Evolutionary conservation across 1,140 invertebrate species (phyloP), one percentile per base, ranked within the genome.

Genomic region (Protaetia brevitarsis): DNA sequence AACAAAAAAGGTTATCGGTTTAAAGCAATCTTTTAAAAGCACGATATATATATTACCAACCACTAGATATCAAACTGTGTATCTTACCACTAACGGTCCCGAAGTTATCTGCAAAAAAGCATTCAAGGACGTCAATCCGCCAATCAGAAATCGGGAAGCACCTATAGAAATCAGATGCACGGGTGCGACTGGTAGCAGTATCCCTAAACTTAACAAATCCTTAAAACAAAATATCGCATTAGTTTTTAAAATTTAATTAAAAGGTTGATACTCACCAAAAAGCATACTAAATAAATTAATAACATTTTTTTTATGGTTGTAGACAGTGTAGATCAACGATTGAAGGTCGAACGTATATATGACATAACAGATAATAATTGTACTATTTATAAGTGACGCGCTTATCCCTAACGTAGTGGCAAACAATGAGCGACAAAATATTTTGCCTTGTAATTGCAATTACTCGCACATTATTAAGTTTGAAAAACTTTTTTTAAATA

Each of bases 101-200:
- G 31, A 19, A n/a, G 31, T 30, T 21, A 62, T 16, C 19, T 62
- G 60, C 31, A 62, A 11, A 5, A 62, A 31, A 2, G 60, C 60
- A 2, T 62, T 11, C 23, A 62, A n/a, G 16, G 60, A 62, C 16
- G 60, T 30, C 23, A 62, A 62, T 21, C 27, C 27, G 13, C 60
- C 60, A 36, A 62, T 36, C n/a, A 34, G 60, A 36, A 62, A 27
- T n/a, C 60, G 34, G 3, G 60, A 30, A 34, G 27, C 60, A 30
- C 60, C 60, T 11, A 62, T 10, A 4, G 60, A 31, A 16, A 21
- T n/a, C 31, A 62, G 23, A 11, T 62, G 60, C 8, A 62, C 60
- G 23, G 29, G 60, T 34, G 60, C 60, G 19, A 62, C 29, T n/a
- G 60, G 60, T 16, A 62, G 3, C 23, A 62, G 36, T 7, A 62